Conservation (phyloP, 1,140 invertebrate genomes). For the Steinernema feltiae region DNA sequence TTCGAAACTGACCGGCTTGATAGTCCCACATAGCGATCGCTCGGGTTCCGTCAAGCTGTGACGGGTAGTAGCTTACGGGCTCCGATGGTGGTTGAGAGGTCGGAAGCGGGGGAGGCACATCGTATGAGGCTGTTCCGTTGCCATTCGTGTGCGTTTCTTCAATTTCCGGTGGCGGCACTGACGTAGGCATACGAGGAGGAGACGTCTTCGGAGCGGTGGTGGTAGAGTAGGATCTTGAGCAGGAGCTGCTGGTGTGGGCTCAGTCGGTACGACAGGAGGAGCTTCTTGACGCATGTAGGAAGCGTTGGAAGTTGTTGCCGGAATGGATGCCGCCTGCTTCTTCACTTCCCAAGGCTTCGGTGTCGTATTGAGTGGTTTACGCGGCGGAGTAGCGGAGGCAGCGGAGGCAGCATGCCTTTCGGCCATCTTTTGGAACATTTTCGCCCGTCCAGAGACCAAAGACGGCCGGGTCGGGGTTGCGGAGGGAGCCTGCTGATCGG, state of each 20-base stretch:
- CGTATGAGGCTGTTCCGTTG: not conserved
- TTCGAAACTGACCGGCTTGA: conserved; percentile 67
- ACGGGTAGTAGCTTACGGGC: not conserved
- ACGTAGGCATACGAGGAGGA: not conserved
- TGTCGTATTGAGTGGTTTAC: not conserved
- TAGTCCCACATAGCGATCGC: conserved; percentile 89
- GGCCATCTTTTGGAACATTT: not conserved
- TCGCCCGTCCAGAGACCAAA: not conserved
- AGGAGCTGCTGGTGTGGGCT: not conserved
- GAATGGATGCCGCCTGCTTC: not conserved
- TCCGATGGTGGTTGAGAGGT: not conserved
- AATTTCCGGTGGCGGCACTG: not conserved
- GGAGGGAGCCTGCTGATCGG: no score
- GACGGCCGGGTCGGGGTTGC: no score
- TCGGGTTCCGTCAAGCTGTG: conserved; percentile 25
- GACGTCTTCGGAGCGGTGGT: not conserved
- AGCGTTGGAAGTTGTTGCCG: not conserved
- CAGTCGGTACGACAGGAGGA: not conserved
- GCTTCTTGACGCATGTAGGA: not conserved
- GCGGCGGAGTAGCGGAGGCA: not conserved
- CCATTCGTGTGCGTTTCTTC: not conserved
- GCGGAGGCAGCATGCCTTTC: not conserved
- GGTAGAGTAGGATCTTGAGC: not conserved
- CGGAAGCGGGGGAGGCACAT: not conserved
- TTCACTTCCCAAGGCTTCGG: not conserved